A percentile compares a stretch with the other conserved stretches of the same genome.
These are phyloP conservation scores for Vanessa tameamea DNA, from an alignment of 1,140 invertebrate genomes.

Conservation along the genomic window DNA sequence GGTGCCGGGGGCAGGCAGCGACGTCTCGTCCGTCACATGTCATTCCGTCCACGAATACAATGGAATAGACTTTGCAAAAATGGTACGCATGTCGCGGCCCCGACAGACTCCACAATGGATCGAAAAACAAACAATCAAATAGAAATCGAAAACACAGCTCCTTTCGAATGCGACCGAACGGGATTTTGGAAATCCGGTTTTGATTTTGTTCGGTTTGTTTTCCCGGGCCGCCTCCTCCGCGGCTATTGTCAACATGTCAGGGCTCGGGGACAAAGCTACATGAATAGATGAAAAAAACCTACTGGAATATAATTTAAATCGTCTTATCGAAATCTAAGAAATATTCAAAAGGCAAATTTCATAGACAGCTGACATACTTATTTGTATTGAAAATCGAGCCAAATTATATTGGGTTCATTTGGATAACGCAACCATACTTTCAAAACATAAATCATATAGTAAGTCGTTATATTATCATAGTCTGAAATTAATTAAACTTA, in stretches of 20 bases:
- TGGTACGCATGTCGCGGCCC: slow-evolving; percentile 70
- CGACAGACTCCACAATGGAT: slow-evolving; percentile 67
- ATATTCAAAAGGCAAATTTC: slow-evolving; percentile 8
- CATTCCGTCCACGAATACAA: slow-evolving; percentile 68
- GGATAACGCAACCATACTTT: neutral
- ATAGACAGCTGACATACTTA: slow-evolving; percentile 23
- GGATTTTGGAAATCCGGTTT: slow-evolving; percentile 80
- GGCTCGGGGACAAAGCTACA: slow-evolving; percentile 54
- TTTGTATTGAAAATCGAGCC: neutral
- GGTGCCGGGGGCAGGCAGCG: slow-evolving; percentile 44
- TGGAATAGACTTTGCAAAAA: slow-evolving; percentile 76
- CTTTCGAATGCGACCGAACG: slow-evolving; percentile 73
- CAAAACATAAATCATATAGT: too few relatives aligned
- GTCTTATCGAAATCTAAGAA: slow-evolving; percentile 28
- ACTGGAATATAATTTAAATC: slow-evolving; percentile 21
- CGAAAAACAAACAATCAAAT: slow-evolving; percentile 79
- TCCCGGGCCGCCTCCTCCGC: slow-evolving; percentile 53
- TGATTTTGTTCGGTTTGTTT: slow-evolving; percentile 64
- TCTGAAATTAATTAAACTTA: too few relatives aligned
- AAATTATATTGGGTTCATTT: neutral
- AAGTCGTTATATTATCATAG: too few relatives aligned
- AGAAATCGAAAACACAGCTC: slow-evolving; percentile 79
- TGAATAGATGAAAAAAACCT: slow-evolving; percentile 47
- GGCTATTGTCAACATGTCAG: slow-evolving; percentile 64
- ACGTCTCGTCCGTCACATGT: slow-evolving; percentile 70